phyloP scores from a whole-genome alignment of 2,113 vertebrate species.

The Gobius niger region DNA sequence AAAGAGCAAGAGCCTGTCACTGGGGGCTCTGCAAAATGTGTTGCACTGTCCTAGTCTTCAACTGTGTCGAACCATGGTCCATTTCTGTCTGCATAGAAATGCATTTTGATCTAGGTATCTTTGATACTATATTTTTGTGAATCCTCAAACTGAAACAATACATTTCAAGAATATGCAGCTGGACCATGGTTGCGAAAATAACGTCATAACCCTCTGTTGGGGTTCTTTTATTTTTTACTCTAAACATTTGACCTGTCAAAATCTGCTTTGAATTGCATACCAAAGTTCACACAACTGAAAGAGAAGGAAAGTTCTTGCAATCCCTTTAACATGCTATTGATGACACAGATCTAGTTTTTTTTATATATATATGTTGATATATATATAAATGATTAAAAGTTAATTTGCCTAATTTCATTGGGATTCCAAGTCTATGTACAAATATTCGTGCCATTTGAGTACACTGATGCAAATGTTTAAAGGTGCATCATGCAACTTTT shows the following conservation, averaged over 20 bases:
- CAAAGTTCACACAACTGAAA: constrained; percentile 1
- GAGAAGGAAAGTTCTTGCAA: not conserved
- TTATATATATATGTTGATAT: too few relatives aligned
- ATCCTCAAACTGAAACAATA: constrained; percentile 26
- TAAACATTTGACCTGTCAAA: constrained; percentile 55
- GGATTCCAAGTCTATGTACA: too few relatives aligned
- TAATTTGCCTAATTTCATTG: too few relatives aligned
- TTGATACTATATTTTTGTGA: constrained; percentile 30
- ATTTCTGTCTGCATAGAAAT: constrained; percentile 45
- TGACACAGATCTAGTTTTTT: too few relatives aligned
- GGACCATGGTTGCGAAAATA: constrained; percentile 35
- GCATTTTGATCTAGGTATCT: constrained; percentile 21
- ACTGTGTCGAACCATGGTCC: constrained; percentile 52
- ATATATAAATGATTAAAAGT: too few relatives aligned
- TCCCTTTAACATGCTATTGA: too few relatives aligned
- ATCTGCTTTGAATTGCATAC: not conserved
- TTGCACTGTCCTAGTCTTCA: constrained; percentile 60
- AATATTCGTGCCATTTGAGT: too few relatives aligned
- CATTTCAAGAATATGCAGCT: constrained; percentile 41
- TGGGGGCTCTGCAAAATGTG: constrained; percentile 55
- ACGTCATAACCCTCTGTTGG: constrained; percentile 5
- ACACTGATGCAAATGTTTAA: too few relatives aligned
- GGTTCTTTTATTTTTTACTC: constrained; percentile 34
- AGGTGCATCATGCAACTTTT: too few relatives aligned
- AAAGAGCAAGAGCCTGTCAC: constrained; percentile 68